Conservation (phyloP, 2,113 vertebrate genomes). For the Corvus moneduloides region DNA sequence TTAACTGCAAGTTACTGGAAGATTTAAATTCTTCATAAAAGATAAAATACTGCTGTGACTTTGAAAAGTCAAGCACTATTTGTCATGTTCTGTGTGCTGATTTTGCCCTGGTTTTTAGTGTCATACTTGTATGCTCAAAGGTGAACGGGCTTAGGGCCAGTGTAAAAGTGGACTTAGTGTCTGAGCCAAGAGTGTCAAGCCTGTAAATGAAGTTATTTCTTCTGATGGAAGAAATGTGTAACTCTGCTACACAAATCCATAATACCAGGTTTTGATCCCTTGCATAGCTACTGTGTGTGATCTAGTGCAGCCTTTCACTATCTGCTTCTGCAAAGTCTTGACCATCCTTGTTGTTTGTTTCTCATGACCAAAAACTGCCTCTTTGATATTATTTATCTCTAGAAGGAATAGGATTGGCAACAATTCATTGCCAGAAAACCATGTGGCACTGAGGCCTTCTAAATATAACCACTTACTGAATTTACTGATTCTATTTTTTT, state of each 20-base stretch:
- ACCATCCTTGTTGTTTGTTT: background rate
- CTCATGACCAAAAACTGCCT: background rate
- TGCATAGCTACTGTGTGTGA: background rate
- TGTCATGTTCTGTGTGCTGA: background rate
- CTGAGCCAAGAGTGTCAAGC: background rate
- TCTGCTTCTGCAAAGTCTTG: background rate
- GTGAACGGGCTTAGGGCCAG: background rate
- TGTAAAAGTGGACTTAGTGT: background rate
- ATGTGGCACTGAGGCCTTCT: background rate
- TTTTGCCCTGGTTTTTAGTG: background rate
- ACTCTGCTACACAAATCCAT: background rate
- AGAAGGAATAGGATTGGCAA: background rate
- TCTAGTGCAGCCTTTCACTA: background rate
- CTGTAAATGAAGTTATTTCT: background rate
- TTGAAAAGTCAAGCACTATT: background rate
- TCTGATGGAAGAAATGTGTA: background rate
- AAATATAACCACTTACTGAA: slow-evolving; percentile 23
- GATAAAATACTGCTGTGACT: background rate
- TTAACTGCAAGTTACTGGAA: background rate
- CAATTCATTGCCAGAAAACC: background rate
- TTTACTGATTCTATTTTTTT: slow-evolving; percentile 1
- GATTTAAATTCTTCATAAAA: background rate
- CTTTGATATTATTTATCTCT: background rate
- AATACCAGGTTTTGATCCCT: background rate
- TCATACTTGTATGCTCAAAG: background rate